Conservation (phyloP, 2,797 vertebrate species). For the Tamandua tetradactyla region DNA sequence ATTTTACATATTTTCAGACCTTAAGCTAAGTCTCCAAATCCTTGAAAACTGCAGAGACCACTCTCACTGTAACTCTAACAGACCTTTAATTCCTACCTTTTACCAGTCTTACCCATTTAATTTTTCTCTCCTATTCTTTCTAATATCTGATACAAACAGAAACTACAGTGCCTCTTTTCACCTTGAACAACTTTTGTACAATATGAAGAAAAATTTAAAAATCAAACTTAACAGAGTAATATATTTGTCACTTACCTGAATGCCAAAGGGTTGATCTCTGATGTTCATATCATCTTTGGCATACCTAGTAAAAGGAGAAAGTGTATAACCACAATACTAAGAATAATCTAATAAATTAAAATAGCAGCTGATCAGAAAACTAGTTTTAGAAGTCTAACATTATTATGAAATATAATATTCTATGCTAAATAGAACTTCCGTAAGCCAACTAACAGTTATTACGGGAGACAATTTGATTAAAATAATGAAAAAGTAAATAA, state of each 20-base stretch:
- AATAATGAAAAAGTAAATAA: background rate
- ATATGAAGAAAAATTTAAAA: constrained; percentile 65
- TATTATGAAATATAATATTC: constrained; percentile 11
- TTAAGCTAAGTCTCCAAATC: constrained; percentile 25
- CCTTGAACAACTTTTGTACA: constrained; percentile 20
- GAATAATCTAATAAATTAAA: constrained; percentile 32
- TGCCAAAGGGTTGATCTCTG: constrained; percentile 99
- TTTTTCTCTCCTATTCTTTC: constrained; percentile 18
- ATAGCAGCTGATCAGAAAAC: constrained; percentile 42
- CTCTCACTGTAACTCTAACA: background rate
- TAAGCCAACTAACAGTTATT: background rate
- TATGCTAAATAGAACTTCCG: too few species aligned
- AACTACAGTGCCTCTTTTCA: background rate
- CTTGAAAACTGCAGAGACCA: constrained; percentile 39
- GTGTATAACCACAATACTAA: constrained; percentile 38
- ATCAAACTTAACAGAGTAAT: constrained; percentile 70
- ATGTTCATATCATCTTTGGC: constrained; percentile 99
- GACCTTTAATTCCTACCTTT: background rate
- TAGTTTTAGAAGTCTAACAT: constrained; percentile 14
- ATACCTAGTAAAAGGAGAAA: constrained; percentile 88
- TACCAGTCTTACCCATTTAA: background rate
- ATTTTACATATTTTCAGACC: constrained; percentile 35
- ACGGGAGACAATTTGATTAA: background rate
- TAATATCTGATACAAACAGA: constrained; percentile 24
- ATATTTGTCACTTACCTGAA: constrained; percentile 90